These are phyloP conservation scores for Liopterus haemorrhoidalis DNA, from an alignment of 2,888 invertebrate species.

Conservation along the genomic window DNA sequence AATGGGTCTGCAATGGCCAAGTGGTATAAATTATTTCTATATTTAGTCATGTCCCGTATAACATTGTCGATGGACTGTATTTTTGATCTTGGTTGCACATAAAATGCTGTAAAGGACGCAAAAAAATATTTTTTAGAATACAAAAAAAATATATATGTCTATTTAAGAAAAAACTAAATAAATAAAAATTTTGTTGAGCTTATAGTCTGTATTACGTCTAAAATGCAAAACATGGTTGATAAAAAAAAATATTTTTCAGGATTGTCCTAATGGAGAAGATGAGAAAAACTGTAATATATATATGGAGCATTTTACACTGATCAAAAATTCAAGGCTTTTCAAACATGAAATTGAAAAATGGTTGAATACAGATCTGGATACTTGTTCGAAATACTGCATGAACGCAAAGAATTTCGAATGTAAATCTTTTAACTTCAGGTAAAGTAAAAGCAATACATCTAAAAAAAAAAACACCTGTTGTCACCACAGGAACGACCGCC, in stretches of 20 bases:
- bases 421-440: constrained; percentile 57
- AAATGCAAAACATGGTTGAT: neutral
- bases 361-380: constrained; percentile 49
- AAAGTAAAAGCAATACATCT: too few species aligned
- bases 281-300: constrained; percentile 49
- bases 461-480: too few species aligned
- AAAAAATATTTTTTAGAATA: neutral
- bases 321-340: constrained; percentile 44
- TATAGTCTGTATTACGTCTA: too few species aligned
- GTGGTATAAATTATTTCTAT: constrained; percentile 40
- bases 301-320: constrained; percentile 46
- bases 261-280: constrained; percentile 55
- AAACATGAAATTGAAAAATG: constrained; percentile 52
- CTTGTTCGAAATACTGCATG: constrained; percentile 54
- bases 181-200: too few species aligned
- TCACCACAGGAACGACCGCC: too few species aligned
- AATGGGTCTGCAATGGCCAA: constrained; percentile 53
- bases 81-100: too few species aligned
- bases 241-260: constrained; percentile 40
- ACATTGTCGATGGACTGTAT: too few species aligned
- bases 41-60: constrained; percentile 5
- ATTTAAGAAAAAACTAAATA: constrained; percentile 6
- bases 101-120: too few species aligned
- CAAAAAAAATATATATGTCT: neutral
- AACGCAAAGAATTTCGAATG: constrained; percentile 53